These are phyloP conservation scores for Drosophila testacea DNA, from an alignment of 2,888 invertebrate species.

Conservation along the genomic window DNA sequence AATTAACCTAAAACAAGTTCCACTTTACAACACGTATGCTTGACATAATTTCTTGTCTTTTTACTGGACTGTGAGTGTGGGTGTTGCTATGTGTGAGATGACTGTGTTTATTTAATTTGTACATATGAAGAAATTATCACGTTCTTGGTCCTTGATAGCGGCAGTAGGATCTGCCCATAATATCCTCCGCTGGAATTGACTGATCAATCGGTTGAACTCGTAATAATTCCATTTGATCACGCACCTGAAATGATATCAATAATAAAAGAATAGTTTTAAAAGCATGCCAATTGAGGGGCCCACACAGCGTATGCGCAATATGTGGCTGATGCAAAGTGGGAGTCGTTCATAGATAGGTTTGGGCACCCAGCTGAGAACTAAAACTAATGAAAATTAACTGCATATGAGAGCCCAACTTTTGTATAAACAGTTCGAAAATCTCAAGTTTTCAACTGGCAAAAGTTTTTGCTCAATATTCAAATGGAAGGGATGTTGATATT, in stretches of 20 bases:
- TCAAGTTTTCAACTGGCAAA: slow-evolving; percentile 42
- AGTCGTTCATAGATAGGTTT: slow-evolving; percentile 21
- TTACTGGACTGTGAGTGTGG: slow-evolving; percentile 6
- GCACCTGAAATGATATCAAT: slow-evolving; percentile 84
- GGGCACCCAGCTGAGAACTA: slow-evolving; percentile 6
- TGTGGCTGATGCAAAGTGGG: neutral
- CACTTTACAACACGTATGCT: slow-evolving; percentile 72
- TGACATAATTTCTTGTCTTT: slow-evolving; percentile 65
- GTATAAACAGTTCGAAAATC: slow-evolving; percentile 36
- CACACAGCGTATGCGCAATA: slow-evolving; percentile 28
- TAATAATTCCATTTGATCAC: slow-evolving; percentile 87
- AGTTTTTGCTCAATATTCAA: slow-evolving; percentile 42
- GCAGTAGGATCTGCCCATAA: slow-evolving; percentile 87
- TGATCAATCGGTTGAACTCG: slow-evolving; percentile 87
- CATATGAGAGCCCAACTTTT: slow-evolving; percentile 42
- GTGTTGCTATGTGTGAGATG: slow-evolving; percentile 16
- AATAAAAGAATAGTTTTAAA: neutral
- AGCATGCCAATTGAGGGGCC: neutral
- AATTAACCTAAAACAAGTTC: slow-evolving; percentile 80
- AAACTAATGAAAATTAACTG: slow-evolving; percentile 60
- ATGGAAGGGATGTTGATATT: slow-evolving; percentile 31
- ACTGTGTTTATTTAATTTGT: slow-evolving; percentile 43
- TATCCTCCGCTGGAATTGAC: slow-evolving; percentile 87
- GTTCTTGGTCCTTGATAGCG: slow-evolving; percentile 86
- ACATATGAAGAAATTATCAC: slow-evolving; percentile 82